Conservation (phyloP, 2,797 vertebrate genomes). For the Diceros bicornis region DNA sequence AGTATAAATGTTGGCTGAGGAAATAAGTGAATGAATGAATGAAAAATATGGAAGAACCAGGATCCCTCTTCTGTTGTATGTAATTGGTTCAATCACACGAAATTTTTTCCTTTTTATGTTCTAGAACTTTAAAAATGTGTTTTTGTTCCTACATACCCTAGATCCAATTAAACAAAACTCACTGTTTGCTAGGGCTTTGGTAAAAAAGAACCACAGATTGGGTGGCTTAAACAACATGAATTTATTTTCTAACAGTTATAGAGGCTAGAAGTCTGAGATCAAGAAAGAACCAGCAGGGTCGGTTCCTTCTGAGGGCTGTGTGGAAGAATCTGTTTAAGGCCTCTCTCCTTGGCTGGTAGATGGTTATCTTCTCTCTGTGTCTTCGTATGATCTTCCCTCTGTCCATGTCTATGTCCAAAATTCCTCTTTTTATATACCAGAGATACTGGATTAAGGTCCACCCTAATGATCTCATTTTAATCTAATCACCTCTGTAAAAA, state of each 20-base stretch:
- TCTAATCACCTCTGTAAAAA: not conserved
- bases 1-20: not conserved
- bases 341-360: not conserved
- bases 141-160: not conserved
- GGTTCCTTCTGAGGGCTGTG: not conserved
- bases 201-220: not conserved
- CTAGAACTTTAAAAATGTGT: not conserved
- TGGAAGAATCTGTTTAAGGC: not conserved
- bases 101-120: not conserved
- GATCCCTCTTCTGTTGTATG: not conserved
- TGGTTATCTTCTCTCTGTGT: not conserved
- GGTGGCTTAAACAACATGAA: not conserved
- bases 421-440: not conserved
- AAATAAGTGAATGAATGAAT: not conserved
- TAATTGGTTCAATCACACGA: not conserved
- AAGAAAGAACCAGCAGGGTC: not conserved
- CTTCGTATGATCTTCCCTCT: not conserved
- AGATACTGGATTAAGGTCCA: not conserved
- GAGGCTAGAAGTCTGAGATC: not conserved
- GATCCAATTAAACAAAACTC: conserved; percentile 22
- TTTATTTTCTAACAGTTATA: not conserved
- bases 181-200: not conserved
- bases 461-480: not conserved
- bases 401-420: not conserved
- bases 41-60: not conserved